A percentile compares a stretch with the other conserved stretches of the same genome.
phyloP scores from a whole-genome alignment of 2,797 vertebrate species.

The Sebastes itinus region DNA sequence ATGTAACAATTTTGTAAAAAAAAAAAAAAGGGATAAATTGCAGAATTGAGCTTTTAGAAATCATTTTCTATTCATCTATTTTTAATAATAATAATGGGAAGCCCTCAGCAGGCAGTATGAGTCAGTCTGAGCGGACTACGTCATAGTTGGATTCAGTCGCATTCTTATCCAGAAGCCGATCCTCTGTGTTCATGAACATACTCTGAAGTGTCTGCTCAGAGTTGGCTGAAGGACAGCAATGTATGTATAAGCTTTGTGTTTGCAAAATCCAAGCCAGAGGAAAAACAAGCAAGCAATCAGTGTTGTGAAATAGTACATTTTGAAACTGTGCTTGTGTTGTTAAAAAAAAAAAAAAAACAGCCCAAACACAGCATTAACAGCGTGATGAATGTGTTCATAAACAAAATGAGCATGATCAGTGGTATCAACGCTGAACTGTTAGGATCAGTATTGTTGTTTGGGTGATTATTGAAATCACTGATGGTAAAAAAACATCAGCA shows the following conservation, averaged over 20 bases:
- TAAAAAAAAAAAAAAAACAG: not conserved
- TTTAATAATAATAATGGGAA: conserved; percentile 22
- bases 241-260: not conserved
- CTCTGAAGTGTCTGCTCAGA: not conserved
- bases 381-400: not conserved
- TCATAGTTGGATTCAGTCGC: conserved; percentile 6
- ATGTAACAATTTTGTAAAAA: not conserved
- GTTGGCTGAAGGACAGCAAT: conserved; percentile 15
- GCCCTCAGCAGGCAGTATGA: not conserved
- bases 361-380: not conserved
- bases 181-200: conserved; percentile 20
- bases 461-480: conserved; percentile 7
- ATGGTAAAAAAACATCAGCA: conserved; percentile 12
- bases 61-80: not conserved
- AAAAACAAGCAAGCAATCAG: conserved; percentile 12
- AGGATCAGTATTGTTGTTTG: not conserved
- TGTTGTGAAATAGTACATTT: not conserved
- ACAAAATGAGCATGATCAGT: not conserved
- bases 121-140: not conserved
- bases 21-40: not conserved
- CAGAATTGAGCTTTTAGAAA: not conserved
- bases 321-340: not conserved
- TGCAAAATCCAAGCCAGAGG: conserved; percentile 24
- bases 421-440: not conserved
- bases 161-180: conserved; percentile 7